Evolutionary conservation across 1,140 invertebrate species (phyloP).

Genomic region (Caenorhabditis inopinata): DNA sequence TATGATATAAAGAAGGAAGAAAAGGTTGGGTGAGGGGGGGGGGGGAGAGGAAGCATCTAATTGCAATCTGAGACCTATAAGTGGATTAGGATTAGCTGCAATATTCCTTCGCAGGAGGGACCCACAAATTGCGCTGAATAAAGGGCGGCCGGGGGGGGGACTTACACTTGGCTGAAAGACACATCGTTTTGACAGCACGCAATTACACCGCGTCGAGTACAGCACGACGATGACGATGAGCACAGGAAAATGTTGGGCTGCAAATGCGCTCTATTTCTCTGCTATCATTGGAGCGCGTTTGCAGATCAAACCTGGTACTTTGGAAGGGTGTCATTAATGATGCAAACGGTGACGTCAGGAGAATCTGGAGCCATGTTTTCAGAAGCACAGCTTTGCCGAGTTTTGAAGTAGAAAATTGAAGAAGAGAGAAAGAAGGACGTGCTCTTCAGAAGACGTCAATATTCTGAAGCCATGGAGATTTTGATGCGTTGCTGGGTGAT

Average conservation of each 20-base stretch:
- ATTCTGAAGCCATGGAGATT: neutral
- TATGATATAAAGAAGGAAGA: neutral
- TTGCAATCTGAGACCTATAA: conserved; percentile 34
- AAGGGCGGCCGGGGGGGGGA: neutral
- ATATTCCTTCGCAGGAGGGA: neutral
- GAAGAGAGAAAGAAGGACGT: neutral
- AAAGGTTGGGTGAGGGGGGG: neutral
- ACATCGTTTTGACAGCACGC: conserved; percentile 13
- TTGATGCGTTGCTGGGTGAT: neutral
- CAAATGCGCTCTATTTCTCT: neutral
- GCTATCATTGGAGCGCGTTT: too few species aligned
- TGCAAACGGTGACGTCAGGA: neutral
- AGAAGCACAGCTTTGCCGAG: neutral
- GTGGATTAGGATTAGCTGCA: conserved; percentile 12
- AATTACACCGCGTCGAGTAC: neutral
- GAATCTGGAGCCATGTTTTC: neutral
- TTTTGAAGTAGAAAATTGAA: neutral
- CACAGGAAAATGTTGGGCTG: conserved; percentile 16
- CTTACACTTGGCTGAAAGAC: conserved; percentile 7
- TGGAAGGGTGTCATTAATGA: neutral
- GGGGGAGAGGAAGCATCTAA: neutral
- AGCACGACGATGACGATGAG: neutral
- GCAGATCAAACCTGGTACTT: neutral
- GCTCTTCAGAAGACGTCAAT: too few species aligned
- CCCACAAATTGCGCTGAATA: too few species aligned